phyloP scores from a whole-genome alignment of 2,113 vertebrate genomes.

The Sebastes schlegelii region DNA sequence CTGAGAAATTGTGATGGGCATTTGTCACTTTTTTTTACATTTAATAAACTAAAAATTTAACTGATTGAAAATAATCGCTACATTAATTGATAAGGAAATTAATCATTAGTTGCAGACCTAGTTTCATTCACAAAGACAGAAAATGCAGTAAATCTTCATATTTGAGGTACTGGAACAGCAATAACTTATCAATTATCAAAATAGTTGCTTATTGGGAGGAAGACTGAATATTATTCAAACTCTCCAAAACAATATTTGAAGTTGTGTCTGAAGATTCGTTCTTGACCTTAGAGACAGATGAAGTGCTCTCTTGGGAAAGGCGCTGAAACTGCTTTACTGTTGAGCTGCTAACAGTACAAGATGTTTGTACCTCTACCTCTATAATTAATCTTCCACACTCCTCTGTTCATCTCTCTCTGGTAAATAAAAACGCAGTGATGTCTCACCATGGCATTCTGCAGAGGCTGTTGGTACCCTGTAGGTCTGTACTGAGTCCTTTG shows the following conservation, averaged over 20 bases:
- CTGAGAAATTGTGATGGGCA: background rate
- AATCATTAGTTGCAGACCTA: background rate
- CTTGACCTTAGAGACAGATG: background rate
- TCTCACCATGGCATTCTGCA: constrained; percentile 92
- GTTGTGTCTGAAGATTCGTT: background rate
- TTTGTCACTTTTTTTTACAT: background rate
- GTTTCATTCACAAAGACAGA: background rate
- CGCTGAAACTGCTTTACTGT: background rate
- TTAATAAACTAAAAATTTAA: no score
- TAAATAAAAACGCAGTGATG: background rate
- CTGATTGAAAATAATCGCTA: background rate
- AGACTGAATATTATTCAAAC: background rate
- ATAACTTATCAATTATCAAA: background rate
- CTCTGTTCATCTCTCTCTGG: background rate
- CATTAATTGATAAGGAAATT: background rate
- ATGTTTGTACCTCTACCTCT: background rate
- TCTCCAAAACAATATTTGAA: background rate
- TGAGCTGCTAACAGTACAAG: background rate
- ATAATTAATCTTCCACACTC: background rate
- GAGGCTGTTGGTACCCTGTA: constrained; percentile 89
- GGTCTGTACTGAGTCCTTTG: constrained; percentile 89
- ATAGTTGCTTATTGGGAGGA: background rate
- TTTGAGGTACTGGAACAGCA: background rate
- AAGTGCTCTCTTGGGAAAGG: background rate
- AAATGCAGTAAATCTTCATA: background rate